Percentiles rank a stretch among this genome's conserved stretches.
These are phyloP conservation scores for Sinonovacula constricta DNA, from an alignment of 1,140 invertebrate species.

Conservation along the genomic window DNA sequence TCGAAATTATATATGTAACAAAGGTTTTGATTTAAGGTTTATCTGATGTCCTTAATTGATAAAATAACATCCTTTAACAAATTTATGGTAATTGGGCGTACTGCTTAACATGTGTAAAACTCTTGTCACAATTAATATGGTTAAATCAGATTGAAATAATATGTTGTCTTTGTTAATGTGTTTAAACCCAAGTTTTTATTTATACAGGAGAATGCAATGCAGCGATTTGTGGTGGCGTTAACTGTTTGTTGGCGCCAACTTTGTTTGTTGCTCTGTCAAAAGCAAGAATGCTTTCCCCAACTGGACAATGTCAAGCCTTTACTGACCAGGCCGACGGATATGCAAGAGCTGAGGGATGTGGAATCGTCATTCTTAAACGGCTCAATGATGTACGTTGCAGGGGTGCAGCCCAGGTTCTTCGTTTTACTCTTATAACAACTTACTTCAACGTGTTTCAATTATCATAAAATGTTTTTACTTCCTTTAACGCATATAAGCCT, in stretches of 20 bases:
- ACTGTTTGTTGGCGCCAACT: conserved; percentile 50
- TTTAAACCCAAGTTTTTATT: no score
- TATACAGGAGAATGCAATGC: conserved; percentile 61
- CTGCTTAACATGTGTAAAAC: no score
- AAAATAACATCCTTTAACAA: no score
- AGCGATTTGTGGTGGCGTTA: conserved; percentile 65
- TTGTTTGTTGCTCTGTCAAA: conserved; percentile 57
- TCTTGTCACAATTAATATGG: no score
- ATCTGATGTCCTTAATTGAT: no score
- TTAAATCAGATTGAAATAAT: no score
- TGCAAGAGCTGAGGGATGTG: conserved; percentile 69
- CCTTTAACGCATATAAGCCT: not conserved
- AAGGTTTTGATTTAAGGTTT: no score
- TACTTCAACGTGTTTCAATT: not conserved
- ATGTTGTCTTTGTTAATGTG: no score
- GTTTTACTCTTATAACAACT: no score
- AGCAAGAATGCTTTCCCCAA: conserved; percentile 64
- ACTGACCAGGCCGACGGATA: conserved; percentile 66
- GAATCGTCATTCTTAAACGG: conserved; percentile 64
- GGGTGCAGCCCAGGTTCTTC: no score
- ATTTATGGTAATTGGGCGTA: no score
- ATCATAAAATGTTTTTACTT: not conserved
- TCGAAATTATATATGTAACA: no score
- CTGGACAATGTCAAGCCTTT: conserved; percentile 66
- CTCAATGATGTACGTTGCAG: conserved; percentile 58